phyloP scores from a whole-genome alignment of 2,888 invertebrate species.

The Lapara coniferarum region DNA sequence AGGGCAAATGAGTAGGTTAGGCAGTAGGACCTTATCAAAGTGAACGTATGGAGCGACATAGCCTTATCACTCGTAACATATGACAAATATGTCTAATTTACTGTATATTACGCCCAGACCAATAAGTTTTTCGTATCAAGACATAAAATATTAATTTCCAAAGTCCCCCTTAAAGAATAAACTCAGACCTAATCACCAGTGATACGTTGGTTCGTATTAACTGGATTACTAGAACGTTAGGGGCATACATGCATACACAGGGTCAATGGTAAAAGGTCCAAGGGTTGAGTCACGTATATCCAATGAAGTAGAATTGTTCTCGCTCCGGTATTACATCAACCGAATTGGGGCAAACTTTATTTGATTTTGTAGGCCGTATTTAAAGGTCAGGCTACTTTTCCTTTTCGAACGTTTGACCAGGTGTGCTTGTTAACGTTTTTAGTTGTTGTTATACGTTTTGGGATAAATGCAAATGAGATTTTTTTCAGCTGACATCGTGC shows the following conservation, averaged over 20 bases:
- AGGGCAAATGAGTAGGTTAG: background rate
- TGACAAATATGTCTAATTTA: too few relatives aligned
- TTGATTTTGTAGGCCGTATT: constrained; percentile 30
- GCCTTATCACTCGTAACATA: too few relatives aligned
- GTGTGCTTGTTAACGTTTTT: background rate
- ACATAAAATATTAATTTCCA: too few relatives aligned
- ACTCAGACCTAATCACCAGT: too few relatives aligned
- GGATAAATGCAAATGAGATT: background rate
- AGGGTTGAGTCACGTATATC: constrained; percentile 37
- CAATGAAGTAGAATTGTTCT: constrained; percentile 35
- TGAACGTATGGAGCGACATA: too few relatives aligned
- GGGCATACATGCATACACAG: background rate
- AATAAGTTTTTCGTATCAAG: too few relatives aligned
- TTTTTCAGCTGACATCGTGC: background rate
- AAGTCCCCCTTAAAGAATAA: too few relatives aligned
- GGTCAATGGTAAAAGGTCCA: constrained; percentile 11
- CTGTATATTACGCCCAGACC: too few relatives aligned
- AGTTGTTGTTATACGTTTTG: background rate
- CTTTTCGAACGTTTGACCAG: constrained; percentile 6
- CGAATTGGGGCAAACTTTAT: constrained; percentile 31
- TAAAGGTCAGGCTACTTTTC: background rate
- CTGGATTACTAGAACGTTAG: background rate
- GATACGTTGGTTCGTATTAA: too few relatives aligned
- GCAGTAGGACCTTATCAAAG: background rate
- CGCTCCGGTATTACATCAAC: constrained; percentile 32